phyloP scores from a whole-genome alignment of 2,888 invertebrate species.

The Brachyptera putata region DNA sequence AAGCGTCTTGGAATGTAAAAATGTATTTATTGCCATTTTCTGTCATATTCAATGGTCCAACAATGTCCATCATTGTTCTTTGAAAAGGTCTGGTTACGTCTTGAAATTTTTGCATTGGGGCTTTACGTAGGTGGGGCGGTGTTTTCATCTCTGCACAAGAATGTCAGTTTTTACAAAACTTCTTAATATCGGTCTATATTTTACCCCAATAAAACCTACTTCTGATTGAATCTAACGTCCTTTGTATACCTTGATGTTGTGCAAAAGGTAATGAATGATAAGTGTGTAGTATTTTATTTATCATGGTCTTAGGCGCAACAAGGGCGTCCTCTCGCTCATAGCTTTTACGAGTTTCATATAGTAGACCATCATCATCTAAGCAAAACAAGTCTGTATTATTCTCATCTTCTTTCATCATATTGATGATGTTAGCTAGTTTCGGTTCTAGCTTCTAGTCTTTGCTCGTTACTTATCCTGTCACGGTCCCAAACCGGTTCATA shows the following conservation, averaged over 20 bases:
- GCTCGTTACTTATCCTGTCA: neutral
- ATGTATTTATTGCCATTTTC: neutral
- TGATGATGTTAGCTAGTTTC: neutral
- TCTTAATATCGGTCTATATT: constrained; percentile 1
- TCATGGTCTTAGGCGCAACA: neutral
- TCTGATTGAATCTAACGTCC: neutral
- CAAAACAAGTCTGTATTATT: neutral
- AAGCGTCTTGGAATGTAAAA: too few relatives aligned
- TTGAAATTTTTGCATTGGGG: constrained; percentile 8
- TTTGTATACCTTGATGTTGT: constrained; percentile 12
- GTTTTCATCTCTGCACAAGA: neutral
- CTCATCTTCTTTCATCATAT: neutral
- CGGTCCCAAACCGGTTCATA: constrained; percentile 9
- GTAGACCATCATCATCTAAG: neutral
- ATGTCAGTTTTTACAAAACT: neutral
- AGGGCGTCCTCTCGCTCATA: neutral
- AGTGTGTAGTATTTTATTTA: neutral
- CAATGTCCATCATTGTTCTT: neutral
- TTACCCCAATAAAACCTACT: constrained; percentile 8
- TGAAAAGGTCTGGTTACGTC: neutral
- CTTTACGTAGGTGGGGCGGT: neutral
- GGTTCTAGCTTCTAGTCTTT: neutral
- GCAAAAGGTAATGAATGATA: neutral
- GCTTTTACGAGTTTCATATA: neutral
- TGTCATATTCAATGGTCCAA: neutral